Evolutionary conservation across 2,888 invertebrate genomes (phyloP).

Genomic region (Oxytorus armatus): DNA sequence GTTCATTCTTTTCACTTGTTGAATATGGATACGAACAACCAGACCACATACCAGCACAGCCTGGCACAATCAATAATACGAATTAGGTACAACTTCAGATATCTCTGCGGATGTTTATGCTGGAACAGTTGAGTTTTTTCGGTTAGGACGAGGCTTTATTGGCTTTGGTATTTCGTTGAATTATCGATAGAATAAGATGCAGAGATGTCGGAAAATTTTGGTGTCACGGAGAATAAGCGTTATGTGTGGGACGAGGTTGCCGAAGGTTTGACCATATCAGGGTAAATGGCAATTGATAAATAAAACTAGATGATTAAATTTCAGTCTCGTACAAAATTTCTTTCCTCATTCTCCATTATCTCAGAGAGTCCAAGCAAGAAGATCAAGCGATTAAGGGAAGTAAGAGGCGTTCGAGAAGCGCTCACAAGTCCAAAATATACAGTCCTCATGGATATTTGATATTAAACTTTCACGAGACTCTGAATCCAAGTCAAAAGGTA

Average conservation of each 20-base stretch:
- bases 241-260: constrained; percentile 78
- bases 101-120: constrained; percentile 29
- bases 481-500: constrained; percentile 79
- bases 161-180: constrained; percentile 7
- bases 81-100: constrained; percentile 73
- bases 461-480: constrained; percentile 76
- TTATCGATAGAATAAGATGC: constrained; percentile 23
- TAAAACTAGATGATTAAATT: not conserved
- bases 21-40: constrained; percentile 31
- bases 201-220: constrained; percentile 58
- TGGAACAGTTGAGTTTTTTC: constrained; percentile 24
- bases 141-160: constrained; percentile 9
- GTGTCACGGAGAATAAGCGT: constrained; percentile 61
- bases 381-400: constrained; percentile 72
- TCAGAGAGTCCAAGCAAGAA: constrained; percentile 69
- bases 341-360: not conserved
- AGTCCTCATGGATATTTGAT: constrained; percentile 78
- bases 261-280: constrained; percentile 71
- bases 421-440: constrained; percentile 70
- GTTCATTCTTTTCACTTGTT: not conserved
- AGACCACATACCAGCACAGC: constrained; percentile 59
- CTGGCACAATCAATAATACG: constrained; percentile 73
- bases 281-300: constrained; percentile 69
- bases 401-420: constrained; percentile 51
- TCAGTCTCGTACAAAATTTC: not conserved